Evolutionary conservation across 2,797 vertebrate genomes (phyloP).

Genomic region (Loriculus beryllinus): DNA sequence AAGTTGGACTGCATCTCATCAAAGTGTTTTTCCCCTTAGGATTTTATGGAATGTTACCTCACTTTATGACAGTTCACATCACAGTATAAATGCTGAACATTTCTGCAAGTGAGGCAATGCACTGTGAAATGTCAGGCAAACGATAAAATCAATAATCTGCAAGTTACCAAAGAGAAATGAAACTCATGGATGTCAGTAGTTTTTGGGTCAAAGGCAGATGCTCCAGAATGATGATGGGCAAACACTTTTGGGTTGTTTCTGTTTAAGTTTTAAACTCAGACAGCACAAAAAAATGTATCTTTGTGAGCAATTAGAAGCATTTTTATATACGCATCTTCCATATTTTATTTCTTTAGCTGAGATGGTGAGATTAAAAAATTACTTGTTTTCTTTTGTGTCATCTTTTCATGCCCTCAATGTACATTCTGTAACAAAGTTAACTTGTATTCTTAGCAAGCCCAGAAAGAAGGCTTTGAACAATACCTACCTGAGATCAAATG

Average conservation of each 20-base stretch:
- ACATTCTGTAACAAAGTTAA: slow-evolving; percentile 19
- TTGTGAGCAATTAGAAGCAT: neutral
- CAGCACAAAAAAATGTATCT: neutral
- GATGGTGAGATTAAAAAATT: neutral
- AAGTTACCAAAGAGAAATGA: slow-evolving; percentile 61
- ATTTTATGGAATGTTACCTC: slow-evolving; percentile 71
- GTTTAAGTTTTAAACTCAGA: neutral
- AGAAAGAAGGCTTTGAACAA: slow-evolving; percentile 15
- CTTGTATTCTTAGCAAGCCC: neutral
- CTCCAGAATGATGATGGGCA: neutral
- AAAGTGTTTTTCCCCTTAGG: slow-evolving; percentile 64
- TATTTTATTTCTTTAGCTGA: slow-evolving; percentile 5
- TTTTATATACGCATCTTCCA: neutral
- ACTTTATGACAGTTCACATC: slow-evolving; percentile 69
- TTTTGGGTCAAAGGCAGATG: slow-evolving; percentile 46
- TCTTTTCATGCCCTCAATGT: neutral
- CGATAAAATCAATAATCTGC: slow-evolving; percentile 69
- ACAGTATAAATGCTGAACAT: slow-evolving; percentile 48
- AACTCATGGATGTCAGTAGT: slow-evolving; percentile 21
- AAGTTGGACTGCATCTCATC: slow-evolving; percentile 55
- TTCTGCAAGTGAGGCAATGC: slow-evolving; percentile 65
- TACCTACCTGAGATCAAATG: neutral
- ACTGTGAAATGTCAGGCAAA: slow-evolving; percentile 69
- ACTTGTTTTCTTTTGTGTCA: slow-evolving; percentile 16
- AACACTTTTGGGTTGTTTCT: neutral